Evolutionary conservation across 1,140 invertebrate species (phyloP).

Genomic region (Heliconius melpomene): DNA sequence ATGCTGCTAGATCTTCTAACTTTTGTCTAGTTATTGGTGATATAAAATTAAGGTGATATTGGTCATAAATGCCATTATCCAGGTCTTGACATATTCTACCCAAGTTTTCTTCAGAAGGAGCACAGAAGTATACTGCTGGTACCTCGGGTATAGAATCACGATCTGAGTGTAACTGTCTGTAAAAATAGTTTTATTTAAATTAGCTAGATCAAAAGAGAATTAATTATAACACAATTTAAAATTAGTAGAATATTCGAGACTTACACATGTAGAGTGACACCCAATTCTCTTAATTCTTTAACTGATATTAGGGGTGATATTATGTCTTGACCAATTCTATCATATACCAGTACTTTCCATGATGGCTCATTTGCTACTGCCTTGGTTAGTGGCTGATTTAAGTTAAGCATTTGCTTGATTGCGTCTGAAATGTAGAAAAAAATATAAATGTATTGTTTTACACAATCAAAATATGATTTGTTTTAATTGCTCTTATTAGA

Average conservation of each 20-base stretch:
- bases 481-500: not conserved
- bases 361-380: constrained; percentile 89
- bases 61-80: constrained; percentile 95
- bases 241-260: constrained; percentile 50
- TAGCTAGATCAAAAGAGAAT: too few species aligned
- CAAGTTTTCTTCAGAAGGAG: constrained; percentile 98
- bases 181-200: constrained; percentile 46
- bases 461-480: not conserved
- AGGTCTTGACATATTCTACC: constrained; percentile 96
- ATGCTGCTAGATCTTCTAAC: constrained; percentile 96
- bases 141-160: constrained; percentile 98
- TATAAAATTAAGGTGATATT: constrained; percentile 98
- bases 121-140: constrained; percentile 98
- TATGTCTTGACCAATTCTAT: constrained; percentile 97
- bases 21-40: constrained; percentile 96
- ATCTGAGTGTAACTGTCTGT: constrained; percentile 94
- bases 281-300: constrained; percentile 97
- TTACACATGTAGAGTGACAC: constrained; percentile 98
- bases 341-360: constrained; percentile 98
- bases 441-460: not conserved
- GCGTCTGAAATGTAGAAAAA: constrained; percentile 83
- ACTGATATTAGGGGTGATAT: constrained; percentile 98
- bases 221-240: not conserved
- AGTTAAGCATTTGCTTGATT: constrained; percentile 96
- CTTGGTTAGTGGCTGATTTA: constrained; percentile 91